Conservation (phyloP, 2,113 vertebrate species). For the Lophotis ruficrista region DNA sequence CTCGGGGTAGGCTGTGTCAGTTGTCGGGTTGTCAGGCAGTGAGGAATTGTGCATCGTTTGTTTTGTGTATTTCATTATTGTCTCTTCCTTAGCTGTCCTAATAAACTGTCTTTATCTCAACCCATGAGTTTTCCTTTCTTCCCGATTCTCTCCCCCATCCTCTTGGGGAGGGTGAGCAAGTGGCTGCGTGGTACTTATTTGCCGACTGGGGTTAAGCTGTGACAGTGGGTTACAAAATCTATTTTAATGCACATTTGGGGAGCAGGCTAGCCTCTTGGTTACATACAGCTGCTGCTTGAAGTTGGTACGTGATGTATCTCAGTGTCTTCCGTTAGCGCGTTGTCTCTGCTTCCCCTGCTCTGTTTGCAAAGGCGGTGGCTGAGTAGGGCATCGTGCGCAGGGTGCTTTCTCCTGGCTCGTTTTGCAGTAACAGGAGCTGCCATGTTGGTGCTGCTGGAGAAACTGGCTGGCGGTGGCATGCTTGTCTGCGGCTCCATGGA, state of each 20-base stretch:
- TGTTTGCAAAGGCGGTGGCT: fast-evolving
- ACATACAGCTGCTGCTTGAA: neutral
- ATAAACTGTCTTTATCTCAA: no score
- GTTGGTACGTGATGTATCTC: fast-evolving
- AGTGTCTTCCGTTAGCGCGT: fast-evolving
- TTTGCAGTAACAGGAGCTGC: neutral
- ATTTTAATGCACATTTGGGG: neutral
- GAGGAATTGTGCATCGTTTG: no score
- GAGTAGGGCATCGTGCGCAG: fast-evolving
- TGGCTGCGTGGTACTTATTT: no score
- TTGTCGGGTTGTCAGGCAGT: no score
- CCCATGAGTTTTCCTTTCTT: no score
- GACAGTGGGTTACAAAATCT: neutral
- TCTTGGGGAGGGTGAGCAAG: no score
- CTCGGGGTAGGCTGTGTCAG: no score
- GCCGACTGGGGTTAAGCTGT: no score
- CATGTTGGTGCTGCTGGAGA: fast-evolving
- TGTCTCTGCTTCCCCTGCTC: neutral
- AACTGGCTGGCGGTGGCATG: fast-evolving
- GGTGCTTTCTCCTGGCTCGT: neutral
- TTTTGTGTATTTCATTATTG: no score
- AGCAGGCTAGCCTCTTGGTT: neutral
- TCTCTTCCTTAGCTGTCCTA: no score
- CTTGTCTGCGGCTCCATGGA: fast-evolving
- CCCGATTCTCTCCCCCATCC: no score